These are phyloP conservation scores for Temnopleurus reevesii DNA, from an alignment of 53 echinoderm and acorn worm genomes.

Conservation along the genomic window DNA sequence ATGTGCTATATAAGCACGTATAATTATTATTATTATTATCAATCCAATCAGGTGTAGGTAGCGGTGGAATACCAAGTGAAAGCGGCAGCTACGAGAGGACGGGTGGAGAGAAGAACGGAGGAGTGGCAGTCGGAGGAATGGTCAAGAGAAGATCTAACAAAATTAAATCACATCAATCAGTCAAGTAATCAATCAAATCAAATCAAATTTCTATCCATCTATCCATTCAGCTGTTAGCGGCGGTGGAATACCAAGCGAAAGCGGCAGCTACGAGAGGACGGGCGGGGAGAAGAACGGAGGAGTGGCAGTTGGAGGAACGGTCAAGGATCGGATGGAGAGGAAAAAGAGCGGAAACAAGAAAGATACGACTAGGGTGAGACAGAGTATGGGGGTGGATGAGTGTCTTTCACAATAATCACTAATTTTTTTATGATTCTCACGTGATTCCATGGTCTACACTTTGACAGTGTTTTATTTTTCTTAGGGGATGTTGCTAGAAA, in stretches of 20 bases:
- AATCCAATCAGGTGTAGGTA: no score
- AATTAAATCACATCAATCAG: no score
- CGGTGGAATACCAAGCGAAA: background rate
- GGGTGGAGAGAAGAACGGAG: slow-evolving; percentile 37
- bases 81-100: background rate
- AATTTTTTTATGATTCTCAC: no score
- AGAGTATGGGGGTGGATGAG: slow-evolving; percentile 80
- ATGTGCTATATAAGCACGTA: no score
- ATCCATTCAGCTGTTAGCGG: background rate
- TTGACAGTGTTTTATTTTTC: no score
- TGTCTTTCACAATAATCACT: slow-evolving; percentile 61
- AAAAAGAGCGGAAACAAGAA: slow-evolving; percentile 69
- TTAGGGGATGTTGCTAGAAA: no score
- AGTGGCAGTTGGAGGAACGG: slow-evolving; percentile 25
- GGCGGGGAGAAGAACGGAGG: slow-evolving; percentile 43
- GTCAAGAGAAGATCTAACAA: no score
- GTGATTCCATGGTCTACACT: no score
- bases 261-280: background rate
- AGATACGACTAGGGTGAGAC: slow-evolving; percentile 89
- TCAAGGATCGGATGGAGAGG: slow-evolving; percentile 53
- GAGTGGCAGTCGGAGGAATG: slow-evolving; percentile 20
- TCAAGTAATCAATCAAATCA: no score
- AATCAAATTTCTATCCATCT: no score
- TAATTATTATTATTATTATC: no score
- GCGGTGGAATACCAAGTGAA: background rate